Evolutionary conservation across 2,888 invertebrate genomes (phyloP).

Genomic region (Phortica okadai): DNA sequence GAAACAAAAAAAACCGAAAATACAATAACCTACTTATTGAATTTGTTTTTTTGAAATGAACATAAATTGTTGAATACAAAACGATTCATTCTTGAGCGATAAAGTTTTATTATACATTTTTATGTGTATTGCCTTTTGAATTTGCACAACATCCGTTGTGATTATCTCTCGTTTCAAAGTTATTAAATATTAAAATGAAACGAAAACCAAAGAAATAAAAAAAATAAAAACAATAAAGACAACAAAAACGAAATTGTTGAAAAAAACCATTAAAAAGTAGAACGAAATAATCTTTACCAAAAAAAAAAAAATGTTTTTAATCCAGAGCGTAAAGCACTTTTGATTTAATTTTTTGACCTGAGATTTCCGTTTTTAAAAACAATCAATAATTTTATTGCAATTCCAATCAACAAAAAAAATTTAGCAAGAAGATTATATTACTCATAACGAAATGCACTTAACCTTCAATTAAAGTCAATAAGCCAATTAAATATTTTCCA

Average conservation of each 20-base stretch:
- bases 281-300: not conserved
- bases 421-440: conserved; percentile 17
- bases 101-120: not conserved
- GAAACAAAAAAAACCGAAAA: no score
- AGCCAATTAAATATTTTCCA: conserved; percentile 21
- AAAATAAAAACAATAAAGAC: not conserved
- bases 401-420: conserved; percentile 11
- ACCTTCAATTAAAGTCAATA: conserved; percentile 1
- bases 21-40: no score
- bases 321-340: not conserved
- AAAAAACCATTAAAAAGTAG: not conserved
- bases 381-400: not conserved
- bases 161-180: not conserved
- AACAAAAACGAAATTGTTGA: no score
- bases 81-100: not conserved
- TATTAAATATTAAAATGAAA: not conserved
- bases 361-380: not conserved
- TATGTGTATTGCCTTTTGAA: not conserved
- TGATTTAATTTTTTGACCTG: not conserved
- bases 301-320: not conserved
- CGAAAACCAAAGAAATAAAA: not conserved
- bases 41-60: not conserved
- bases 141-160: not conserved
- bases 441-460: not conserved
- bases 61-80: not conserved